These are phyloP conservation scores for Colaptes auratus DNA, from an alignment of 2,113 vertebrate species.

Conservation along the genomic window DNA sequence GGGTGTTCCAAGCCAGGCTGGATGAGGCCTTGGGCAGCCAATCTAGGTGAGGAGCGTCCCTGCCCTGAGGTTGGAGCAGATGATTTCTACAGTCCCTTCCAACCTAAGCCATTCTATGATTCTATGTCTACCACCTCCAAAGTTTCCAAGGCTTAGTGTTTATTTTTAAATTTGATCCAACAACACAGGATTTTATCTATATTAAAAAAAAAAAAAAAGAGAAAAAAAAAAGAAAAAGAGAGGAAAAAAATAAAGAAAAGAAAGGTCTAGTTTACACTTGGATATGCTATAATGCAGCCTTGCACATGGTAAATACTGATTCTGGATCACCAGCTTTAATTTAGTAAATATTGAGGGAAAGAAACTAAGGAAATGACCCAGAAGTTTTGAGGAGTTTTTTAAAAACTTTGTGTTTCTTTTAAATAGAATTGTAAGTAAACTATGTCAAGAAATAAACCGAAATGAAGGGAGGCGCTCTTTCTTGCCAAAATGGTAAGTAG, in stretches of 20 bases:
- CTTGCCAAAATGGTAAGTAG: constrained; percentile 80
- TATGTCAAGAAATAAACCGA: constrained; percentile 88
- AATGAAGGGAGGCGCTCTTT: constrained; percentile 85
- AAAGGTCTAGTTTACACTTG: background rate
- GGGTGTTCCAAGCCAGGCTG: no score
- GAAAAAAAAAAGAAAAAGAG: no score
- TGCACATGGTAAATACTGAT: background rate
- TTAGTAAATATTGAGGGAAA: background rate
- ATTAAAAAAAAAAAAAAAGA: background rate
- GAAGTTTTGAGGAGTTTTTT: background rate
- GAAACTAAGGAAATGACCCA: background rate
- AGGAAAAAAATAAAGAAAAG: background rate
- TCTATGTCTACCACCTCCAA: background rate
- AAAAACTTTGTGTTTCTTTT: background rate
- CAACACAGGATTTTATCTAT: background rate
- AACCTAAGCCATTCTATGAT: no score
- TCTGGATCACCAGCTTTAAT: background rate
- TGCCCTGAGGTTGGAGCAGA: no score
- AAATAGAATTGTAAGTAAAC: constrained; percentile 85
- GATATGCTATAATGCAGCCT: background rate
- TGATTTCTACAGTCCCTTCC: no score
- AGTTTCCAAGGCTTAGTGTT: background rate
- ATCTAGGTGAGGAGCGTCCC: no score
- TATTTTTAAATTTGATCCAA: background rate
- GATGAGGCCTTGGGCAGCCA: no score